Percentiles rank a stretch among this genome's conserved stretches.
Conservation (phyloP, 2,888 invertebrate species). For the Nezara viridula region DNA sequence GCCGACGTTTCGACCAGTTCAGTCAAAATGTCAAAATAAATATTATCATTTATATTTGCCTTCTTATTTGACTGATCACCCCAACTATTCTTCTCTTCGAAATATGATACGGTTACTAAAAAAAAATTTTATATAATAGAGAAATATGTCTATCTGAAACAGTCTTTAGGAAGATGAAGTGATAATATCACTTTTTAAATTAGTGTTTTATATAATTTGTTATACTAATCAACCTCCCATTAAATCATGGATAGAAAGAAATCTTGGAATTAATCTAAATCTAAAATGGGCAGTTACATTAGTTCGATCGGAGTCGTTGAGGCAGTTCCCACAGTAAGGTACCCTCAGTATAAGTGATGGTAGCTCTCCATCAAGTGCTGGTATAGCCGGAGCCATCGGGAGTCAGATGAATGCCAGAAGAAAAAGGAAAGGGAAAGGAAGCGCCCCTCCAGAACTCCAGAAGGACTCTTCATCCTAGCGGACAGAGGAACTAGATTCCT, state of each 20-base stretch:
- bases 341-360: background rate
- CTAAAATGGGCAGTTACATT: background rate
- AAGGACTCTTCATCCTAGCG: background rate
- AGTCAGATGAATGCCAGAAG: background rate
- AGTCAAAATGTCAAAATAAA: too few relatives aligned
- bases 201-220: background rate
- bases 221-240: background rate
- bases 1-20: too few relatives aligned
- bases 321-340: conserved; percentile 8
- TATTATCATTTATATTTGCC: too few relatives aligned
- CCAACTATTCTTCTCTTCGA: too few relatives aligned
- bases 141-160: too few relatives aligned
- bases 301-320: background rate
- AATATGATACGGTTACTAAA: too few relatives aligned
- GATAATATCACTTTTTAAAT: too few relatives aligned
- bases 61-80: too few relatives aligned
- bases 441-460: background rate
- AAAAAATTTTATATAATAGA: too few relatives aligned
- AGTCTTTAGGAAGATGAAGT: too few relatives aligned
- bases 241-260: background rate
- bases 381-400: background rate
- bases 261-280: background rate
- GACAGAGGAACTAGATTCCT: background rate
- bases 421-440: background rate
- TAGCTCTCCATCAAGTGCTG: background rate